These are phyloP conservation scores for Pterocles burchelli DNA, from an alignment of 2,113 vertebrate species.

Conservation along the genomic window DNA sequence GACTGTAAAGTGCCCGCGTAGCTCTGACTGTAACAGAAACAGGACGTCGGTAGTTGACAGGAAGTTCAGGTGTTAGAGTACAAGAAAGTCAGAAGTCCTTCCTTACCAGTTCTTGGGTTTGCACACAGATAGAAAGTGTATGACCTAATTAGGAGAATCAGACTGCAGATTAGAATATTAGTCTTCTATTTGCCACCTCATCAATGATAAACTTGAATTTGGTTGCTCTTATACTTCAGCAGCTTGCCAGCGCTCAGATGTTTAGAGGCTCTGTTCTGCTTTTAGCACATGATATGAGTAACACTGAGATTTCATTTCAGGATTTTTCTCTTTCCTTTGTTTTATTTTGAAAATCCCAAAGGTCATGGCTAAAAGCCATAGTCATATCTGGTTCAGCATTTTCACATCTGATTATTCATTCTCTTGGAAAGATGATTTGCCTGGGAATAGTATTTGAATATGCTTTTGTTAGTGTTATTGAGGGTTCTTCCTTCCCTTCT, in stretches of 20 bases:
- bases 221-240: background rate
- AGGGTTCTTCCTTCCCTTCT: background rate
- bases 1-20: background rate
- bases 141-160: background rate
- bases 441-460: background rate
- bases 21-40: background rate
- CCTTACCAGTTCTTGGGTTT: background rate
- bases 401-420: background rate
- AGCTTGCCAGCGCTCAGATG: background rate
- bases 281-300: background rate
- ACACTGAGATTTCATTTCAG: background rate
- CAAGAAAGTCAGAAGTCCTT: background rate
- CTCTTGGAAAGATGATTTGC: background rate
- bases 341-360: background rate
- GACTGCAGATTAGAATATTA: background rate
- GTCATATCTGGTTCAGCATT: background rate
- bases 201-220: background rate
- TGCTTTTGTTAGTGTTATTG: background rate
- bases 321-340: background rate
- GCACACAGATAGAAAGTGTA: background rate
- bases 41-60: background rate
- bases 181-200: background rate
- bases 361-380: background rate
- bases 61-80: conserved; percentile 6
- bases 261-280: background rate